These are phyloP conservation scores for Cebidichthys violaceus DNA, from an alignment of 2,113 vertebrate genomes.

Conservation along the genomic window DNA sequence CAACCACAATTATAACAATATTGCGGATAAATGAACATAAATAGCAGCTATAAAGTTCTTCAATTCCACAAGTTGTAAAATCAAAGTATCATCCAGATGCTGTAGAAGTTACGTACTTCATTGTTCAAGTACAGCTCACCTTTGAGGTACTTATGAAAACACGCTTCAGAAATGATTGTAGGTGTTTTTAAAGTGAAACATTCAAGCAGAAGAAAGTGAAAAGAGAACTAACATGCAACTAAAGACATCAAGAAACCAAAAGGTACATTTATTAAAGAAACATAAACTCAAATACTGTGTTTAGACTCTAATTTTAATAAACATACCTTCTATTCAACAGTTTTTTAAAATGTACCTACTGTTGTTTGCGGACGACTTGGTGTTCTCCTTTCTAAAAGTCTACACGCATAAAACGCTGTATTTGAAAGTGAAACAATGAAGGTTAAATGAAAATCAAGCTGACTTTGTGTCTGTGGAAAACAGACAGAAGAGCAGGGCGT, in stretches of 20 bases:
- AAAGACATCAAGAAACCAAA: too few relatives aligned
- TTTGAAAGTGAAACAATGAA: neutral
- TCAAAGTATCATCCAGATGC: neutral
- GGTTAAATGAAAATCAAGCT: neutral
- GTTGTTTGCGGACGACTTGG: neutral
- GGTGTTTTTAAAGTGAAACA: neutral
- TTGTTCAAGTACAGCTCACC: neutral
- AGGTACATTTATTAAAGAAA: neutral
- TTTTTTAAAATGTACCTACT: neutral
- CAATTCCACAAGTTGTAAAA: neutral
- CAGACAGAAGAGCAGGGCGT: neutral
- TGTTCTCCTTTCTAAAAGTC: neutral
- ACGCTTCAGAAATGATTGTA: neutral
- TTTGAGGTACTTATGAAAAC: neutral
- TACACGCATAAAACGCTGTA: neutral
- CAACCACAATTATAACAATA: too few relatives aligned
- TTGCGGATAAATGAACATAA: too few relatives aligned
- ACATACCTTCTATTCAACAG: neutral
- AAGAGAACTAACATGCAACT: neutral
- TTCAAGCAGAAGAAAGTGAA: neutral
- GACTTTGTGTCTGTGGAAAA: neutral
- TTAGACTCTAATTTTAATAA: neutral
- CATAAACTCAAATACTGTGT: neutral
- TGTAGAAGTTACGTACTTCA: neutral
- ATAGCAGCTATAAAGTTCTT: too few relatives aligned